Base-by-base conservation (phyloP, 2,797 vertebrate genomes). In the Fistularia commersonii region DNA sequence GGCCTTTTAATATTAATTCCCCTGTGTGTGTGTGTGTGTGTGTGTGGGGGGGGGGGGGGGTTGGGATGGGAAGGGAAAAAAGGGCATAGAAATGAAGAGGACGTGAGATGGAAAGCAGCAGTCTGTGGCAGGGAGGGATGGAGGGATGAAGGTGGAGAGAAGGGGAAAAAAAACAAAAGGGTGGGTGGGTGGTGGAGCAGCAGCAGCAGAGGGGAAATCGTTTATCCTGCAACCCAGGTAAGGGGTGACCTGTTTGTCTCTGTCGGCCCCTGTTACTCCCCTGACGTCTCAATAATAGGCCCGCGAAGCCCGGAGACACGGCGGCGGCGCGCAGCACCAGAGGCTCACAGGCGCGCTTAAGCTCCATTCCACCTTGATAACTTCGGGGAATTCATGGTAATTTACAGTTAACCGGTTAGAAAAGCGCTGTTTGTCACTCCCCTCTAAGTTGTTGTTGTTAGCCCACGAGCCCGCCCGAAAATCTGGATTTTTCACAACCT, bases 171-270 rank as follows among this genome's bases (percentile, higher is more conserved):
- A 51, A 72, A 66, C 68, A 64, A 48, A 55, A 72, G 51, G 48
- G 54, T 51, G 51, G 66, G 32, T 55, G 45, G 46, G 54, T 51
- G 48, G 56, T 54, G 54, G 63, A 35, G 54, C 46, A 50, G 61
- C 47, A 8, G 35, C 41, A 59, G 61, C 52, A 51, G 60, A 67
- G 60, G 64, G 77, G 66, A 73, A 76, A 74, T 79, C 42, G 45
- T 82, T 81, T 80, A 73, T 78, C 62, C 76, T 69, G 64, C 65
- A 74, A 67, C 72, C 57, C 69, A 76, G 78, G 81, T 88, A 66
- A 80, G n/a, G 78, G 78, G 77, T 88, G 83, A 86, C 78, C 81
- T 79, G 84, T 86, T 88, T 84, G 85, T 86, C 83, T 85, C 66
- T 69, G 77, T 78, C 59, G 63, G 65, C 71, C 80, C 76, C 69